Evolutionary conservation across 2,797 vertebrate genomes (phyloP).

Genomic region (Microctenopoma stevenorrisi): DNA sequence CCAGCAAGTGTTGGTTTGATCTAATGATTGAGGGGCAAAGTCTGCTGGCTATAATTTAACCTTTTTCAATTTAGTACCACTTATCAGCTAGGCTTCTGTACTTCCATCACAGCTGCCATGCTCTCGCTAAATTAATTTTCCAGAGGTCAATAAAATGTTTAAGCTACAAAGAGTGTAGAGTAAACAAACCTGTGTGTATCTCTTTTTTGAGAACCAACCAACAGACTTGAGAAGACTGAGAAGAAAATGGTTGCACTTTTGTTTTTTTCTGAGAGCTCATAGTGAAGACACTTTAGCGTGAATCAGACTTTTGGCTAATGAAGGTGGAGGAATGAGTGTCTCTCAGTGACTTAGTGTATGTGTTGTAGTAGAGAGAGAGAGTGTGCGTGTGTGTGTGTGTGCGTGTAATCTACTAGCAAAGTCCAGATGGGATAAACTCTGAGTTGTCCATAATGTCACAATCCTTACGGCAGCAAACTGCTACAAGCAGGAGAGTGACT

Average conservation of each 20-base stretch:
- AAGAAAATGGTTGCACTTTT: conserved; percentile 25
- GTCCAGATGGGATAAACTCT: conserved; percentile 7
- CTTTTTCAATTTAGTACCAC: conserved; percentile 47
- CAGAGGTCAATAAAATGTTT: conserved; percentile 46
- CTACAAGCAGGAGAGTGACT: not conserved
- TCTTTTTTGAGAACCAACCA: conserved; percentile 21
- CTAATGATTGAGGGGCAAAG: conserved; percentile 42
- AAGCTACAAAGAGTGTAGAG: conserved; percentile 21
- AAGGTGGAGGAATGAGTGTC: conserved; percentile 13
- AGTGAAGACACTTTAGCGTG: conserved; percentile 27
- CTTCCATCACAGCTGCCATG: conserved; percentile 21
- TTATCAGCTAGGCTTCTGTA: conserved; percentile 38
- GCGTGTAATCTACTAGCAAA: not conserved
- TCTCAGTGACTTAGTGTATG: not conserved
- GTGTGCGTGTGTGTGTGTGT: not conserved
- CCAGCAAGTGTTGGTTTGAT: conserved; percentile 39
- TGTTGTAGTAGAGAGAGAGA: too few relatives aligned
- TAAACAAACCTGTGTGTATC: conserved; percentile 1
- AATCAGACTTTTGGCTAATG: conserved; percentile 36
- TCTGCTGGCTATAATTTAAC: conserved; percentile 52
- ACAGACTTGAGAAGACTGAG: conserved; percentile 1
- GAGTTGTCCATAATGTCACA: conserved; percentile 11
- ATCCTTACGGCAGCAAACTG: conserved; percentile 4
- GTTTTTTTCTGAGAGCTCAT: conserved; percentile 24
- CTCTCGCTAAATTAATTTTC: conserved; percentile 45